phyloP scores from a whole-genome alignment of 2,797 vertebrate species.

The Acanthurus lineatus region DNA sequence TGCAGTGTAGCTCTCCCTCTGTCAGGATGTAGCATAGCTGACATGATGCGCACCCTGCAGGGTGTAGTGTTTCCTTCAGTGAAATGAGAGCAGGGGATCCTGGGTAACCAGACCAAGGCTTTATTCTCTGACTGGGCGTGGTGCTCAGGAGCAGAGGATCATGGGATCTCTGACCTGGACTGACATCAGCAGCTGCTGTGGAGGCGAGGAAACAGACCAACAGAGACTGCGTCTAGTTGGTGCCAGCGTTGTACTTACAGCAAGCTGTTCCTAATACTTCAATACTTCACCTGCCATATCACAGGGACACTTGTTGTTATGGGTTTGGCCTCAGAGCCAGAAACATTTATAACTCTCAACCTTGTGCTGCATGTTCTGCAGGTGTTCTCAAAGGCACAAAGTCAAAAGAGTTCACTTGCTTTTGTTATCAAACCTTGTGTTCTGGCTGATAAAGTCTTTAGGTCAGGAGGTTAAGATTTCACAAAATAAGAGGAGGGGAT shows the following conservation, averaged over 20 bases:
- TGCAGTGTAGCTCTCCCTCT: conserved; percentile 47
- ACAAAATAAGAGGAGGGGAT: conserved; percentile 22
- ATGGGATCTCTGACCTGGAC: conserved; percentile 80
- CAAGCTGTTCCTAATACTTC: conserved; percentile 65
- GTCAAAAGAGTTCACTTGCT: conserved; percentile 33
- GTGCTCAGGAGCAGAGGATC: conserved; percentile 76
- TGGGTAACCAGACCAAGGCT: conserved; percentile 77
- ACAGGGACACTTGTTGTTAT: conserved; percentile 42
- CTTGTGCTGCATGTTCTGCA: conserved; percentile 14
- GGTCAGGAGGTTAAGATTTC: conserved; percentile 57
- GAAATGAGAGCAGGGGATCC: conserved; percentile 76
- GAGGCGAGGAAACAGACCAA: conserved; percentile 64
- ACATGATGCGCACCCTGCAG: conserved; percentile 70
- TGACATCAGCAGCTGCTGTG: conserved; percentile 78
- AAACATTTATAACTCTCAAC: conserved; percentile 19
- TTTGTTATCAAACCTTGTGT: conserved; percentile 32
- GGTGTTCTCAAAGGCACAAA: conserved; percentile 28
- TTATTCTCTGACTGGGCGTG: conserved; percentile 80
- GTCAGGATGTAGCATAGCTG: conserved; percentile 47
- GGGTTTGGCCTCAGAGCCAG: not conserved
- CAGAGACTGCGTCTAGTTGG: conserved; percentile 44
- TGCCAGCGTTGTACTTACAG: conserved; percentile 60
- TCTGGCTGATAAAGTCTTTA: conserved; percentile 39
- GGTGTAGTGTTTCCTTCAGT: conserved; percentile 77
- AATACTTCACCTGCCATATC: conserved; percentile 60